These are phyloP conservation scores for Empis livida DNA, from an alignment of 2,888 invertebrate species.

Conservation along the genomic window DNA sequence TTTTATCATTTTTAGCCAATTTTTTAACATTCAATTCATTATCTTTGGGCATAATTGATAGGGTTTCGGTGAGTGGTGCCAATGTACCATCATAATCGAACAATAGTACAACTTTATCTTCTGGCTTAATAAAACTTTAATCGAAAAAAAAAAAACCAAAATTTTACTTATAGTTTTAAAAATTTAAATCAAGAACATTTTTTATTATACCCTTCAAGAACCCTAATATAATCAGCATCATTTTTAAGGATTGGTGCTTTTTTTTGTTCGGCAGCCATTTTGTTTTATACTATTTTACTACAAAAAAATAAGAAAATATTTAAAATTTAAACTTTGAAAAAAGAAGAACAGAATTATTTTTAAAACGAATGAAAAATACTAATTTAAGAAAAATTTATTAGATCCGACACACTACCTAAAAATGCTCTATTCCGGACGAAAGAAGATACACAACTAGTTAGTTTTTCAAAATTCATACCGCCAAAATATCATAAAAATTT, in stretches of 20 bases:
- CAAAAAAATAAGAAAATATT: slow-evolving; percentile 7
- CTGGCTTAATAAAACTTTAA: slow-evolving; percentile 41
- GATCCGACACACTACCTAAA: neutral
- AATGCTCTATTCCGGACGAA: slow-evolving; percentile 7
- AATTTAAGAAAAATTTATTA: neutral
- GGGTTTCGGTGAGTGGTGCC: slow-evolving; percentile 58
- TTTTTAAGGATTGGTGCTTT: slow-evolving; percentile 34
- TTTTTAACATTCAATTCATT: slow-evolving; percentile 57
- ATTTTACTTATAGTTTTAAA: neutral
- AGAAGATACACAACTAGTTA: slow-evolving; percentile 10
- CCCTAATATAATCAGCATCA: slow-evolving; percentile 33
- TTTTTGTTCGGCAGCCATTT: slow-evolving; percentile 35
- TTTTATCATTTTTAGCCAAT: slow-evolving; percentile 54
- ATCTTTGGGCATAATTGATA: slow-evolving; percentile 48
- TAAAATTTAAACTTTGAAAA: neutral
- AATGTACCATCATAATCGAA: slow-evolving; percentile 66
- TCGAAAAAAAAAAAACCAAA: slow-evolving; percentile 1
- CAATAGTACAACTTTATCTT: slow-evolving; percentile 53
- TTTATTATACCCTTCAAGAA: slow-evolving; percentile 28
- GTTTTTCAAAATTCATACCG: no score
- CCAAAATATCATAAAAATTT: no score
- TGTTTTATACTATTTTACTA: slow-evolving; percentile 2
- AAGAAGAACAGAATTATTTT: neutral
- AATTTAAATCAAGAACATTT: slow-evolving; percentile 1
- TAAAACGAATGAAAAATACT: neutral